Conservation (phyloP, 1,140 invertebrate species). For the Drosophila tsacasi region DNA sequence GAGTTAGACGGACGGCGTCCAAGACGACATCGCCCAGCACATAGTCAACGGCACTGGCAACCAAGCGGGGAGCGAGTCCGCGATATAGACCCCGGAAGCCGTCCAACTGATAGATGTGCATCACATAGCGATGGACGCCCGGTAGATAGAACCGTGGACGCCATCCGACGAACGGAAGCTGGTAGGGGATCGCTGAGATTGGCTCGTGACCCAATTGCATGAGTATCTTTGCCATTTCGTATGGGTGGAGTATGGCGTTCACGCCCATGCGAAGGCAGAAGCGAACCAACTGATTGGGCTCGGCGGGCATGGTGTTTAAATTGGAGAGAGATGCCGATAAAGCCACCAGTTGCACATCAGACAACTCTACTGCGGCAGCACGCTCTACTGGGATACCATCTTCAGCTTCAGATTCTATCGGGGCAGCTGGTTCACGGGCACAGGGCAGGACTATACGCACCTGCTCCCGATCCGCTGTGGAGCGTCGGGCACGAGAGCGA, state of each 20-base stretch:
- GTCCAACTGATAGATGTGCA: slow-evolving; percentile 43
- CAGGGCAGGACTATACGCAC: not conserved
- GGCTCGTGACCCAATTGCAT: slow-evolving; percentile 70
- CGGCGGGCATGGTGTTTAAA: no score
- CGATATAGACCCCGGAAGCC: slow-evolving; percentile 54
- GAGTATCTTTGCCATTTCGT: slow-evolving; percentile 55
- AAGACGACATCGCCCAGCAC: slow-evolving; percentile 33
- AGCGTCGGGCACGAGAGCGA: not conserved
- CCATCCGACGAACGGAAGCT: slow-evolving; percentile 20
- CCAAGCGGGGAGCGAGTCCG: slow-evolving; percentile 38
- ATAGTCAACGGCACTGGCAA: slow-evolving; percentile 12
- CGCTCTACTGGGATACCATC: no score
- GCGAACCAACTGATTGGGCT: slow-evolving; percentile 39
- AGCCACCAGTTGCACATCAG: not conserved
- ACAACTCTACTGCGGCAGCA: not conserved
- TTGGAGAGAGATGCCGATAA: not conserved
- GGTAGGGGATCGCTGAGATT: slow-evolving; percentile 3
- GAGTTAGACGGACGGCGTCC: not conserved
- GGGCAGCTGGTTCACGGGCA: not conserved
- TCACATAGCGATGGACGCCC: slow-evolving; percentile 48
- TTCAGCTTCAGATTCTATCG: no score
- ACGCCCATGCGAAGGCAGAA: slow-evolving; percentile 47
- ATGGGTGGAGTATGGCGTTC: slow-evolving; percentile 49
- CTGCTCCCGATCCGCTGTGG: not conserved
- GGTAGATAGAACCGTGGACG: slow-evolving; percentile 31